Conservation (phyloP, 2,888 invertebrate species). For the Metopia argyrocephala region DNA sequence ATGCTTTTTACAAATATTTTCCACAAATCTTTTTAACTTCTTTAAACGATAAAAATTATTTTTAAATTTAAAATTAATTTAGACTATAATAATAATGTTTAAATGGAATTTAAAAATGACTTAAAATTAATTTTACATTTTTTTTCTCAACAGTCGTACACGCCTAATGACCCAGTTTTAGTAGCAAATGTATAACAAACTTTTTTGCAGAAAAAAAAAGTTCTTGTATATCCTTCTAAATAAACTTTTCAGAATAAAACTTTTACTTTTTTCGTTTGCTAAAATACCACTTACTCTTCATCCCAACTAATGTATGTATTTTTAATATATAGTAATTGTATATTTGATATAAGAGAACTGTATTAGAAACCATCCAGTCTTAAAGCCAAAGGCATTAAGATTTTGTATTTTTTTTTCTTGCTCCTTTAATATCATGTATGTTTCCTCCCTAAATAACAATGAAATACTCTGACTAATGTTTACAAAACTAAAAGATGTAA, state of each 20-base stretch:
- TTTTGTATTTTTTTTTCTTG: slow-evolving; percentile 16
- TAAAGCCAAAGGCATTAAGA: slow-evolving; percentile 44
- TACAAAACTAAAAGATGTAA: slow-evolving; percentile 19
- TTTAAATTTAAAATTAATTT: no score
- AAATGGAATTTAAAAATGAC: not conserved
- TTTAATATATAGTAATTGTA: not conserved
- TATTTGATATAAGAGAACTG: slow-evolving; percentile 19
- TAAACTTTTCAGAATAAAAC: slow-evolving; percentile 50
- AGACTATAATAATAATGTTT: not conserved
- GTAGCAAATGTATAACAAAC: slow-evolving; percentile 33
- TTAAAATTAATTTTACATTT: not conserved
- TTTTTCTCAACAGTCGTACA: not conserved
- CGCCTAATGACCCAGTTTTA: slow-evolving; percentile 58
- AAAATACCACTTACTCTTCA: not conserved
- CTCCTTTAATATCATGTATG: not conserved
- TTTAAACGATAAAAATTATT: no score
- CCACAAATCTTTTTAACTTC: no score
- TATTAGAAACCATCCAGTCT: slow-evolving; percentile 59
- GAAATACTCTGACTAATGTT: not conserved
- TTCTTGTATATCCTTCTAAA: slow-evolving; percentile 46
- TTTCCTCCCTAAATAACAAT: slow-evolving; percentile 26
- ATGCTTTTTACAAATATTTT: no score
- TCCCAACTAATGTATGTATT: not conserved
- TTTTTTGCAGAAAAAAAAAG: slow-evolving; percentile 12
- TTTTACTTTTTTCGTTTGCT: slow-evolving; percentile 42